Evolutionary conservation across 2,113 vertebrate genomes (phyloP).

Genomic region (Caloenas nicobarica): DNA sequence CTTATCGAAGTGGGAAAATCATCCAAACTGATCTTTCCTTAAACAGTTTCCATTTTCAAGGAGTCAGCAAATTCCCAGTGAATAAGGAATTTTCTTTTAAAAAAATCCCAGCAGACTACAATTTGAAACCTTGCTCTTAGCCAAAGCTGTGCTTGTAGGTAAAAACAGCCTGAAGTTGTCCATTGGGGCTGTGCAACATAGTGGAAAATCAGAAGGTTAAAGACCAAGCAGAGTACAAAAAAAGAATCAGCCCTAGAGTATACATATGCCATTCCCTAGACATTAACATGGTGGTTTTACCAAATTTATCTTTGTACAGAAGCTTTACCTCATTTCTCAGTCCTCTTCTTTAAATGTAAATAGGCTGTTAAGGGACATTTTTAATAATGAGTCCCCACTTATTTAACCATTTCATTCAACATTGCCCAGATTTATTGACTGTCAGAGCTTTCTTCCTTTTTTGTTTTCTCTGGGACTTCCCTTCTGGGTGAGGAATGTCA

Average conservation of each 20-base stretch:
- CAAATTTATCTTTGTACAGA: slow-evolving; percentile 31
- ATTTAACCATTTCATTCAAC: slow-evolving; percentile 61
- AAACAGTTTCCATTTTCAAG: slow-evolving; percentile 35
- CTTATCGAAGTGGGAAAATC: slow-evolving; percentile 42
- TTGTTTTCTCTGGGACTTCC: slow-evolving; percentile 29
- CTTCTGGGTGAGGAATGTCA: slow-evolving; percentile 43
- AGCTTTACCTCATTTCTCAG: slow-evolving; percentile 42
- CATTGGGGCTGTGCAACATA: slow-evolving; percentile 38
- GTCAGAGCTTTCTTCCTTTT: slow-evolving; percentile 35
- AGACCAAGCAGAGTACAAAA: slow-evolving; percentile 15
- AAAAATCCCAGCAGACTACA: slow-evolving; percentile 4
- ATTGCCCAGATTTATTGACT: slow-evolving; percentile 50
- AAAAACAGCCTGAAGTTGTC: slow-evolving; percentile 43
- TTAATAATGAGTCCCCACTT: slow-evolving; percentile 32
- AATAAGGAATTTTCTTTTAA: slow-evolving; percentile 38
- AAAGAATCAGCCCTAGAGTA: neutral
- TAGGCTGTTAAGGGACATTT: slow-evolving; percentile 34
- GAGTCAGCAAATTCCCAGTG: slow-evolving; percentile 42
- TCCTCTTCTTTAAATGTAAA: slow-evolving; percentile 43
- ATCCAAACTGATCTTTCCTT: slow-evolving; percentile 28
- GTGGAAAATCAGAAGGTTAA: slow-evolving; percentile 61
- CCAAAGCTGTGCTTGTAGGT: slow-evolving; percentile 42
- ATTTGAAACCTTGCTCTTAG: slow-evolving; percentile 37
- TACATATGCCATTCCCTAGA: neutral
- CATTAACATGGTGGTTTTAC: neutral